Base-by-base conservation (phyloP, 2,113 vertebrate genomes). In the Gobiocypris rarus region DNA sequence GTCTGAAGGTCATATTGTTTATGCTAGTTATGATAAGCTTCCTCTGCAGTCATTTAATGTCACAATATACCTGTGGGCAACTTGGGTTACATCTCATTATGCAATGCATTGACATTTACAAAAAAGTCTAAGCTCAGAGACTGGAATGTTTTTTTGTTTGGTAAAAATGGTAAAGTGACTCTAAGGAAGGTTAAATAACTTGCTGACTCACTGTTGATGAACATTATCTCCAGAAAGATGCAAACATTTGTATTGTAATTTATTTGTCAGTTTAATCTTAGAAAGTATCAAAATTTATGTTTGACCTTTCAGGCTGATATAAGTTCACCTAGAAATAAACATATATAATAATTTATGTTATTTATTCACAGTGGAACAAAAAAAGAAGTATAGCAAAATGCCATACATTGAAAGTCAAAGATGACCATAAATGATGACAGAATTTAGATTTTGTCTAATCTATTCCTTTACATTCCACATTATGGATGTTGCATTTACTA, bases 41-140 rank as follows among this genome's bases (percentile, higher is more conserved):
- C 1, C 17, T 38, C 22, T 58, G 31, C 38, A 26, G 4, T 70
- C 38, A 74, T 43, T 84, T 71, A 87, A 59, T 81, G 26, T 26
- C 52, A 77, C n/a, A 63, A 43, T 63, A 69, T 63, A 48, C 81
- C 63, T 84, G 71, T 38, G 34, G 75, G 74, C 56, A 67, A 67
- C 59, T 41, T 15, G 43, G 86, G 50, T 84, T 87, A 50, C 61
- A 81, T 61, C 86, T 75, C 70, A 87, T 82, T 82, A 87, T 76
- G 54, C 65, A 84, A 71, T 81, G 34, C 71, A 81, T 4, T 87
- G 86, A 70, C 82, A 87, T 84, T 87, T 87, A 75, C 61, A 75
- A 50, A 81, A 31, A 80, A 79, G 31, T 50, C 8, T 3, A 19
- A 61, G 69, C n/a, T 59, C 56, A 24, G 54, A 63, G 73, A 73